Evolutionary conservation across 2,797 vertebrate species (phyloP), one percentile per base, ranked within the genome.

Genomic region (Microtus californicus): DNA sequence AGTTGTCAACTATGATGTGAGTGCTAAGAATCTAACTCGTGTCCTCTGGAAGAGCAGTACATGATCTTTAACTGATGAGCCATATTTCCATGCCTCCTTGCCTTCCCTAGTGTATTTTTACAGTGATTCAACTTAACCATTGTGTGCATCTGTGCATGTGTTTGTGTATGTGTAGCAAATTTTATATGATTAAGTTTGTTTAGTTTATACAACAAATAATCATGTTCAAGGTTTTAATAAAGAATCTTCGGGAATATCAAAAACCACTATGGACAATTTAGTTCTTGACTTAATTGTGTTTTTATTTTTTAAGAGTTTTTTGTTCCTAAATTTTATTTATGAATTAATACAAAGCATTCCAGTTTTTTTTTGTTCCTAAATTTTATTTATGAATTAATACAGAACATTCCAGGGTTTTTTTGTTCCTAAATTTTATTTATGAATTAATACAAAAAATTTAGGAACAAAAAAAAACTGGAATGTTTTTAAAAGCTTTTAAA

Each of bases 131-230:
- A 8, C 71, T 69, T 95, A 91, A 69, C 74, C 15, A 69, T 2
- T 89, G 37, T 77, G 29, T 88, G 48, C 23, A 54, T 54, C 8
- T 9, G 8, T 31, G 21, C 23, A 21, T 45, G 81, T 83, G 48
- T 54, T 10, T 73, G 29, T 40, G 10, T 87, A 0, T 73, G 15
- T 54, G 67, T 87, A 78, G 25, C 77, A 90, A 83, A 79, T 90
- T 93, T 87, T 89, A 87, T 94, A 21, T 76, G 67, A 80, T 45
- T 90, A 82, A 89, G 5, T 86, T 77, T 93, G 71, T 79, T 93
- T 82, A 90, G 27, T 27, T 83, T 82, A 45, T 91, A 85, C 9
- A 74, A 74, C 65, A 81, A 69, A 87, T 90, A 29, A 23, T 69
- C 54, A 59, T 59, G 25, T 73, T 95, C 29, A 93, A 31, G 5